Evolutionary conservation across 2,113 vertebrate species (phyloP).

Genomic region (Platichthys flesus): DNA sequence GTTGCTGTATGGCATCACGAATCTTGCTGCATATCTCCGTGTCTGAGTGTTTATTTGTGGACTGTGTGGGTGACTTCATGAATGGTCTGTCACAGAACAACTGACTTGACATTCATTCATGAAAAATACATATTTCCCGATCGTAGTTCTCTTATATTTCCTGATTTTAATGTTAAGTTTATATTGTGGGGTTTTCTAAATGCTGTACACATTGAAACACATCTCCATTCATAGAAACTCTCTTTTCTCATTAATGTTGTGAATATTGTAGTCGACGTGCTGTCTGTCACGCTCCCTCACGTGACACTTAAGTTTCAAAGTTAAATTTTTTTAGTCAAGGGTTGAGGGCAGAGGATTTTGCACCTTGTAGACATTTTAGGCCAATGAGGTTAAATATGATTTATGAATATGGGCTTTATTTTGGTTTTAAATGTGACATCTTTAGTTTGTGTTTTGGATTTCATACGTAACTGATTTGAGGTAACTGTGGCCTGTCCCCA

Average conservation of each 20-base stretch:
- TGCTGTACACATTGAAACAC: too few relatives aligned
- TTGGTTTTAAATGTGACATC: too few relatives aligned
- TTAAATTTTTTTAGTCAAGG: too few relatives aligned
- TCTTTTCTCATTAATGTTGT: too few relatives aligned
- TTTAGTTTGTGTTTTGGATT: not conserved
- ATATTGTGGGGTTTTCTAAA: not conserved
- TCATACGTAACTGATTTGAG: not conserved
- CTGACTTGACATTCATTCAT: not conserved
- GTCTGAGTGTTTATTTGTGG: not conserved
- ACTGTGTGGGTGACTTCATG: not conserved
- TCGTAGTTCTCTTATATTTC: not conserved
- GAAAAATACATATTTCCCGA: not conserved
- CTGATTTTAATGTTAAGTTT: not conserved
- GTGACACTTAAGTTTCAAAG: too few relatives aligned
- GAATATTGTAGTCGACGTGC: too few relatives aligned
- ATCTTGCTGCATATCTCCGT: conserved; percentile 11
- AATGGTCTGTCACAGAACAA: not conserved
- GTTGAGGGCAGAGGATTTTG: too few relatives aligned
- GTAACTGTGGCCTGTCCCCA: not conserved
- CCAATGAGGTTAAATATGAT: too few relatives aligned
- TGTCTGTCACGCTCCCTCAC: too few relatives aligned
- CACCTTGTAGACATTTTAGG: too few relatives aligned
- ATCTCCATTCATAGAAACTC: too few relatives aligned
- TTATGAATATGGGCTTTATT: too few relatives aligned
- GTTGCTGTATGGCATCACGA: not conserved